Base-by-base conservation (phyloP, 2,888 invertebrate genomes). In the Dasysyrphus tricinctus region DNA sequence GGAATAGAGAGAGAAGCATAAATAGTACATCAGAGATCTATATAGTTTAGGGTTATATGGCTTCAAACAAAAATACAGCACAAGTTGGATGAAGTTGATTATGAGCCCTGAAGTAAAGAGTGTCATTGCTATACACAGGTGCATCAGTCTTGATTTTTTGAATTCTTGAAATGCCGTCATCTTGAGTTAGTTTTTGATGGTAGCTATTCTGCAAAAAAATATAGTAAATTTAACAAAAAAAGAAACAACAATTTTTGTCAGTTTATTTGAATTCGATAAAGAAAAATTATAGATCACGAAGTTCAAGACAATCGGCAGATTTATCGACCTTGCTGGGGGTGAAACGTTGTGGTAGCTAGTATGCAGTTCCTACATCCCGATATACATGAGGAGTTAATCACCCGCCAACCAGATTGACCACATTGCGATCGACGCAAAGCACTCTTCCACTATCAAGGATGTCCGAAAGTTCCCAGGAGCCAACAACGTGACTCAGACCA, bases 31-130 rank as follows among this genome's bases (percentile, higher is more conserved):
- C 88, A 98, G 94, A 93, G 96, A 96, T 90, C 98, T 95, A 93
- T 96, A 98, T 84, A 97, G 93, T 88, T 93, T 93, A 93, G 96
- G 96, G 92, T 96, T 96, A 90, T 97, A 95, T 29, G 97, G 97
- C 92, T 96, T 96, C 80, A 98, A 92, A 88, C 95, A 94, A 90
- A 97, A 93, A 93, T 96, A 97, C 90, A 98, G 94, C 90, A 96
- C 90, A 87, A 95, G 95, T 94, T 98, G 98, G 89, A 96, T 92
- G 89, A 96, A 93, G 93, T 97, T 98, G 88, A 98, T 94, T 89
- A 97, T 94, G 87, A 98, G 92, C 72, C 98, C 98, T 49, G 97
- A 97, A 88, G 95, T 95, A 91, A 97, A 96, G 93, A 97, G 97
- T 79, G 97, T 96, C 90, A 97, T 96, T 84, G 96, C 96, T 92